Conservation (phyloP, 1,140 invertebrate species). For the Microvelia longipes region DNA sequence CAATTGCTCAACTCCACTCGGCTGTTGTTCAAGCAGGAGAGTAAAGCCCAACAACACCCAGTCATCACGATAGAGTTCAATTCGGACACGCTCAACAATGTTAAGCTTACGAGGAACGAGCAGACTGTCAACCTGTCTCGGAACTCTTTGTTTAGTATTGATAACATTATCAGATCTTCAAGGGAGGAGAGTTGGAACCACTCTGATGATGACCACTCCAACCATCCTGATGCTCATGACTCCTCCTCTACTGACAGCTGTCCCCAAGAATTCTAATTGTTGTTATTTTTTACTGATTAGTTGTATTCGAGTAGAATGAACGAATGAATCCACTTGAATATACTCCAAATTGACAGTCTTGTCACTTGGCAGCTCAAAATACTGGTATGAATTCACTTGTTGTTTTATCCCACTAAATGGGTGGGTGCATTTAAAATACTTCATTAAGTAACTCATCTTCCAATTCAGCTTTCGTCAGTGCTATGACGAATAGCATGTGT, state of each 20-base stretch:
- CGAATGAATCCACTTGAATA: too few relatives aligned
- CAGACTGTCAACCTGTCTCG: not conserved
- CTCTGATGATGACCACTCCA: not conserved
- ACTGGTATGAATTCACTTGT: too few relatives aligned
- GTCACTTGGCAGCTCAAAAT: too few relatives aligned
- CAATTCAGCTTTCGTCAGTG: too few relatives aligned
- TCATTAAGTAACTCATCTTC: too few relatives aligned
- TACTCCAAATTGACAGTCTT: too few relatives aligned
- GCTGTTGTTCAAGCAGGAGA: not conserved
- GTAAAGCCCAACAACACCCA: not conserved
- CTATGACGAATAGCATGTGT: too few relatives aligned
- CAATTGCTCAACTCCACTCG: not conserved
- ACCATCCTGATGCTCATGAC: not conserved
- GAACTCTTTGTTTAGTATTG: conserved; percentile 13
- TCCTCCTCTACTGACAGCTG: not conserved
- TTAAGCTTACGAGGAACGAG: conserved; percentile 4
- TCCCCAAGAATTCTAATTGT: not conserved
- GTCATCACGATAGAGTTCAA: conserved; percentile 17
- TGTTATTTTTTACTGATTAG: too few relatives aligned
- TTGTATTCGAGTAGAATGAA: too few relatives aligned
- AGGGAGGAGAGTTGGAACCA: not conserved
- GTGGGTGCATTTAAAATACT: too few relatives aligned
- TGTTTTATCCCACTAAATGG: too few relatives aligned
- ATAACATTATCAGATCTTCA: conserved; percentile 13
- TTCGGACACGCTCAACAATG: conserved; percentile 9